Base-by-base conservation (phyloP, 2,797 vertebrate species). In the Micrastur ruficollis region DNA sequence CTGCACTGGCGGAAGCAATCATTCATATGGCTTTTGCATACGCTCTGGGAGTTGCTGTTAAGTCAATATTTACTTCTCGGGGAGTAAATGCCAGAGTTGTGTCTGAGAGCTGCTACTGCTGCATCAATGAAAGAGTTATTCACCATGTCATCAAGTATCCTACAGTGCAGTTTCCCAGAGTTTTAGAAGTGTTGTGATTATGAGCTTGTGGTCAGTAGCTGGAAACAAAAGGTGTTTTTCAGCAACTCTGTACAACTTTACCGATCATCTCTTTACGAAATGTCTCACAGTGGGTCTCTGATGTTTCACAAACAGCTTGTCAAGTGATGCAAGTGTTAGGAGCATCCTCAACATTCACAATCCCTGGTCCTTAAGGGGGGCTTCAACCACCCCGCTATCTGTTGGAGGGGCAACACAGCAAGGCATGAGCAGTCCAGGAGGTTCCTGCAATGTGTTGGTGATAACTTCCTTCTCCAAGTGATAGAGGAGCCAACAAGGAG, bases 191-290 rank as follows among this genome's bases (percentile, higher is more conserved):
- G 65, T 49, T 95, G 87, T 80, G 81, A 83, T 96, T 78, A 67
- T 68, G 75, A 58, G 65, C 70, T 93, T 96, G 80, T 94, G 90
- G 63, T 91, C 81, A 90, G 82, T 63, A 80, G 75, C 81, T 67
- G 59, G 94, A 93, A 96, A 81, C 59, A 96, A 93, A 93, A 86
- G 10, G 12, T 84, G n/a, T 80, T 96, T 94, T 83, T 91, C 86
- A 75, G 79, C 40, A 91, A 40, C 83, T 86, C 78, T 55, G 13
- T 85, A 40, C 9, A 70, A 49, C 11, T 56, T 96, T 83, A 68
- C 44, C 91, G 63, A 93, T 94, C 7, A 14, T 81, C 22, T 89
- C 1, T 70, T 93, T 86, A 76, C 42, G 66, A 32, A 27, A 52
- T 44, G 40, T 66, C 92, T 19, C 18, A 36, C 71, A 12, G 2